Percentiles rank a stretch among this genome's conserved stretches.
phyloP scores from a whole-genome alignment of 92 coral and sea anemone genomes.

The Anthopleura xanthogrammica region DNA sequence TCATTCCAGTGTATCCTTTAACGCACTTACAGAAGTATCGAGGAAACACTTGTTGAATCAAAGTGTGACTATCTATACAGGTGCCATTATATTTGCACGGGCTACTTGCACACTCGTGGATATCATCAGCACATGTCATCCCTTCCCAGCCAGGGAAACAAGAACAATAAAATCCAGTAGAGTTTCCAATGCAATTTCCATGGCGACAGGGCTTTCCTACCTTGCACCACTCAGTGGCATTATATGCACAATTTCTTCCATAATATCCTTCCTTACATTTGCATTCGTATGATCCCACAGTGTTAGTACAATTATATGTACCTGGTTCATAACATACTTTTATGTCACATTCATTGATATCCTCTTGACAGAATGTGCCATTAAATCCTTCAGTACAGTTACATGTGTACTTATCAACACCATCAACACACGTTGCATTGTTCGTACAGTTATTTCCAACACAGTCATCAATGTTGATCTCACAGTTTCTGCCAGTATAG shows the following conservation, averaged over 20 bases:
- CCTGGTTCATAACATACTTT: constrained; percentile 58
- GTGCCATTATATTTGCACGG: constrained; percentile 74
- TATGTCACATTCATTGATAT: constrained; percentile 71
- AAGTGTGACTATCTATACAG: constrained; percentile 64
- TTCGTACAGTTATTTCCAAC: constrained; percentile 23
- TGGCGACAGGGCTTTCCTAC: constrained; percentile 44
- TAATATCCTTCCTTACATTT: constrained; percentile 50
- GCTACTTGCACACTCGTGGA: constrained; percentile 66
- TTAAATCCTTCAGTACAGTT: constrained; percentile 62
- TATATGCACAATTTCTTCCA: constrained; percentile 58
- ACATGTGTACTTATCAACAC: not conserved
- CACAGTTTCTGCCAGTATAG: constrained; percentile 74
- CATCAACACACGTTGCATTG: constrained; percentile 57
- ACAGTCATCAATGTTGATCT: constrained; percentile 68
- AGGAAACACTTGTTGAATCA: not conserved
- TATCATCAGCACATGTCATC: constrained; percentile 51
- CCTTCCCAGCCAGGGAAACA: constrained; percentile 66
- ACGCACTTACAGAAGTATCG: too few relatives aligned
- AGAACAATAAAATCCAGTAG: constrained; percentile 63
- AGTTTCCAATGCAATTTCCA: constrained; percentile 64
- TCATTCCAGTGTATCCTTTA: too few relatives aligned
- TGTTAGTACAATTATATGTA: constrained; percentile 54
- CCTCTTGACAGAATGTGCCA: constrained; percentile 39
- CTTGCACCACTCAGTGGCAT: constrained; percentile 58
- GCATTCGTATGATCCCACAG: constrained; percentile 58